Base-by-base conservation (phyloP, 2,113 vertebrate species). In the Rhinopithecus roxellana region DNA sequence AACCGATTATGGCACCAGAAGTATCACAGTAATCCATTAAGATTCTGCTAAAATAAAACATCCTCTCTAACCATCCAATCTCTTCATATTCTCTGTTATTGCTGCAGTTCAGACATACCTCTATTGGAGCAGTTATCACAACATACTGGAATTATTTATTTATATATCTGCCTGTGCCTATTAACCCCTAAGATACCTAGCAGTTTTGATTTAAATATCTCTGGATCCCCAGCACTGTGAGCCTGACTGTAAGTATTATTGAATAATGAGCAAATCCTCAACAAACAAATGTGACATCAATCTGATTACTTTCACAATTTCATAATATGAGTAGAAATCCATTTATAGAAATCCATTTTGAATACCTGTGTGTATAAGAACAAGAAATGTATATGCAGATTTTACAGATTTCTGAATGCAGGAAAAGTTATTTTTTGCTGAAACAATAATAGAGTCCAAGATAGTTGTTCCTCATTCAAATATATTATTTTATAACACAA, bases 291-390 rank as follows among this genome's bases (percentile, higher is more conserved):
- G 50, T 85, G 27, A 79, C 38, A 70, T 40, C 70, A 75, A 82
- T 82, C 27, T 43, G 45, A 88, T 75, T 88, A 45, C 8, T 75
- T 88, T 77, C 67, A 75, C 17, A 75, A 57, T 75, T 12, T 23
- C 89, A 75, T 22, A 92, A 74, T 38, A 57, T 61, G 27, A 85
- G 4, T 35, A 86, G 11, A 87, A 92, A 92, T 70, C 4, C 32
- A 95, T 59, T 90, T 95, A 40, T 7, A 92, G 48, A 74, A 92
- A 92, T 74, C 35, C n/a, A 30, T 75, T 75, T 95, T 82, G 40
- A 88, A 59, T 72, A 50, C 11, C 52, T 55, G 67, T 74, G 45
- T 32, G 16, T 57, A 82, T 82, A 38, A 57, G 67, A 64, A 92
- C 32, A 87, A 81, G 64, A 92, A 87, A 55, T 45, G 8, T 75